phyloP scores from a whole-genome alignment of 2,113 vertebrate species.

The Grantiella picta region DNA sequence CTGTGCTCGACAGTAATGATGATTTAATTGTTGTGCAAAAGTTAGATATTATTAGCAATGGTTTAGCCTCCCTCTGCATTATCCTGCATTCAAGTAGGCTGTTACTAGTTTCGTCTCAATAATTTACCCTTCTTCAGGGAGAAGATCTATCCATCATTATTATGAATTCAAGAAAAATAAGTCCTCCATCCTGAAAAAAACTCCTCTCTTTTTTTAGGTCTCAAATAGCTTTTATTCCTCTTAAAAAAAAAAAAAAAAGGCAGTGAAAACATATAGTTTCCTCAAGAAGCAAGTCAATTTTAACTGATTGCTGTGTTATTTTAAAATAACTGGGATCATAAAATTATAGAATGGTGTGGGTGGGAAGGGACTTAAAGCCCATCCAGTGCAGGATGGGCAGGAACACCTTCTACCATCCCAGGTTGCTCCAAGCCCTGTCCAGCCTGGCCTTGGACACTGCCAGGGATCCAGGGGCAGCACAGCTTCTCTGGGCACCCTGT shows the following conservation, averaged over 20 bases:
- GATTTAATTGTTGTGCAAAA: not conserved
- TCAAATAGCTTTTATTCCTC: fast-evolving
- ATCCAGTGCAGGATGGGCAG: fast-evolving
- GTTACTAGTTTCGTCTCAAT: not conserved
- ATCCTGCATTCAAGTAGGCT: not conserved
- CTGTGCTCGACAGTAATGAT: not conserved
- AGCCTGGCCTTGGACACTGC: not conserved
- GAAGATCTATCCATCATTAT: not conserved
- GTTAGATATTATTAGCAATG: not conserved
- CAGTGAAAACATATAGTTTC: not conserved
- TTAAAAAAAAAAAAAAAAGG: too few relatives aligned
- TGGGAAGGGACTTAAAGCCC: fast-evolving
- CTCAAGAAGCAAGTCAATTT: not conserved
- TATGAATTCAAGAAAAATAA: not conserved
- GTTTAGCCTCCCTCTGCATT: not conserved
- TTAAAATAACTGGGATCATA: not conserved
- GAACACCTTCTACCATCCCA: not conserved
- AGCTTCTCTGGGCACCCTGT: not conserved
- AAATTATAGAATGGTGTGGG: not conserved
- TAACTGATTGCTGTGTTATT: not conserved
- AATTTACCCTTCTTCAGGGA: not conserved
- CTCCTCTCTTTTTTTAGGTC: not conserved
- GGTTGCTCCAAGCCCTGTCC: not conserved
- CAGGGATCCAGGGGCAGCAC: not conserved
- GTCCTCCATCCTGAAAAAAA: not conserved